These are phyloP conservation scores for Luscinia luscinia DNA, from an alignment of 2,797 vertebrate species.

Conservation along the genomic window DNA sequence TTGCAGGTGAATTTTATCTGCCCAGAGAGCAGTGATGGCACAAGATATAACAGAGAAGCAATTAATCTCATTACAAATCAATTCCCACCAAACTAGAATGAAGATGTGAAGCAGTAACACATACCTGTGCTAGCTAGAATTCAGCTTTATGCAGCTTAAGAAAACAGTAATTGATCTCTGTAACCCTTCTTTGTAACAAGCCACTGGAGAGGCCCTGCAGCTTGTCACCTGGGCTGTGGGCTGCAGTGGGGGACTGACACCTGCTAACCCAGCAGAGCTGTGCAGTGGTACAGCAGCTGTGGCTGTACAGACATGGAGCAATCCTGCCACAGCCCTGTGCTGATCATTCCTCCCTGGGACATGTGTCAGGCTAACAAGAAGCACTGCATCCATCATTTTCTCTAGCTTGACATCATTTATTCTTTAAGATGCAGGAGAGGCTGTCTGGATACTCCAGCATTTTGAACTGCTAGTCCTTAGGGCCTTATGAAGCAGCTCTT, in stretches of 20 bases:
- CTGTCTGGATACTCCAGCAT: conserved; percentile 27
- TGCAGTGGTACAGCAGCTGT: not conserved
- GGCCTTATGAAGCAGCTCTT: conserved; percentile 62
- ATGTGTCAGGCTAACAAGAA: not conserved
- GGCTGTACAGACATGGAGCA: not conserved
- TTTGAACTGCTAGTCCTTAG: conserved; percentile 59
- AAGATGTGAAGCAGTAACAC: not conserved
- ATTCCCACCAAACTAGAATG: not conserved
- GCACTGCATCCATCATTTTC: not conserved
- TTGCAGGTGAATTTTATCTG: not conserved
- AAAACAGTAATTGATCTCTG: not conserved
- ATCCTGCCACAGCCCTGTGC: not conserved
- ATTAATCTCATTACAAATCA: not conserved
- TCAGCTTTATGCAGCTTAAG: not conserved
- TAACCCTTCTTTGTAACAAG: not conserved
- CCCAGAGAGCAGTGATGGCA: not conserved
- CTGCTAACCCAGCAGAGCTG: not conserved
- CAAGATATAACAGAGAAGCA: not conserved
- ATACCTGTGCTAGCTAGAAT: not conserved
- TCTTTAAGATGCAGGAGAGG: conserved; percentile 20
- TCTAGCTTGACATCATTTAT: conserved; percentile 49
- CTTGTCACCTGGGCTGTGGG: not conserved
- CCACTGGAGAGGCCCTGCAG: not conserved
- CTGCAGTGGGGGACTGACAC: not conserved
- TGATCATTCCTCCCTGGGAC: not conserved